Conservation (phyloP, 30 jellyfish, hydroid and myxozoan species). For the Catostylus mosaicus region DNA sequence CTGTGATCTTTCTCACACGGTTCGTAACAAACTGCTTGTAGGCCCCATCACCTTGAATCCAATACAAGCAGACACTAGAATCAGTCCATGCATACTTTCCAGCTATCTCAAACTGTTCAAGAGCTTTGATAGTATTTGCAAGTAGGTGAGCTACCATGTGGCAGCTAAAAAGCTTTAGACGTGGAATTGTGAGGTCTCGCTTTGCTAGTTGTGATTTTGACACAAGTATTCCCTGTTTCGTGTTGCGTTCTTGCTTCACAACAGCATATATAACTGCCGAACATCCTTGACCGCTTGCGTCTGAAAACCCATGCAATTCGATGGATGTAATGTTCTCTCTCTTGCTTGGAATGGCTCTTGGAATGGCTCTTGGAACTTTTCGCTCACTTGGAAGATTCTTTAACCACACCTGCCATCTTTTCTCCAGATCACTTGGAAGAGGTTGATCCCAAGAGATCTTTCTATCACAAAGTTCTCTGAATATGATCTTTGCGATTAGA, state of each 20-base stretch:
- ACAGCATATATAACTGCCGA: conserved; percentile 68
- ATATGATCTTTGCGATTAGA: conserved; percentile 44
- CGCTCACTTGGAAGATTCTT: conserved; percentile 34
- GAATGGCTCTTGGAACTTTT: conserved; percentile 68
- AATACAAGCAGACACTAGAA: neutral
- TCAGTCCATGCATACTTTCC: conserved; percentile 61
- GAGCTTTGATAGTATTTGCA: conserved; percentile 42
- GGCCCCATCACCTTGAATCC: no score
- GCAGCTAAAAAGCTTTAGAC: conserved; percentile 69
- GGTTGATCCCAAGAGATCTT: conserved; percentile 74
- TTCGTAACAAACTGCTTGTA: conserved; percentile 66
- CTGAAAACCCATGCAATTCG: conserved; percentile 78
- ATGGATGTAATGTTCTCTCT: conserved; percentile 19
- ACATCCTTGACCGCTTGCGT: conserved; percentile 74
- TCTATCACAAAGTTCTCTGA: conserved; percentile 61
- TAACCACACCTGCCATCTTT: conserved; percentile 65
- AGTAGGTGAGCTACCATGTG: conserved; percentile 62
- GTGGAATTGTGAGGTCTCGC: conserved; percentile 70
- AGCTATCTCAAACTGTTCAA: conserved; percentile 14
- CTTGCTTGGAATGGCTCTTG: conserved; percentile 58
- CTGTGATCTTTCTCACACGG: conserved; percentile 49
- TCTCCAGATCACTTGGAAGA: conserved; percentile 45
- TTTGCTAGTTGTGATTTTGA: conserved; percentile 68
- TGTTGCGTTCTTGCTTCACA: conserved; percentile 47
- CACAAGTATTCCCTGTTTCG: conserved; percentile 45